Evolutionary conservation across 2,113 vertebrate genomes (phyloP).

Genomic region (Coturnix japonica): DNA sequence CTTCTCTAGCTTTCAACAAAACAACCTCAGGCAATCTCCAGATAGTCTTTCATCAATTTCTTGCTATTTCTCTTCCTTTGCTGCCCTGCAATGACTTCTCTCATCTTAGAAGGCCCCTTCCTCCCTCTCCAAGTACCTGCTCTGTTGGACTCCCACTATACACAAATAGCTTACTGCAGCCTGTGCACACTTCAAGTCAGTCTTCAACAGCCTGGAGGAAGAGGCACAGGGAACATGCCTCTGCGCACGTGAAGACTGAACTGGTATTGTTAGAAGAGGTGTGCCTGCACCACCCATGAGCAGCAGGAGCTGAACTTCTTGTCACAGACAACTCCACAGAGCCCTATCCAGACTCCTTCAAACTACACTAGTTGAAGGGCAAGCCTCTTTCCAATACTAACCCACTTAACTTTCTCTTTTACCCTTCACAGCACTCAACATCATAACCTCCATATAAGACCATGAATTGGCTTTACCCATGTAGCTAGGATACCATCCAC

Average conservation of each 20-base stretch:
- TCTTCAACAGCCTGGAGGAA: neutral
- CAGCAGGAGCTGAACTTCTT: neutral
- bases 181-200: neutral
- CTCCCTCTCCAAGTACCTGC: neutral
- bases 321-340: neutral
- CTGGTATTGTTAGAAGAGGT: neutral
- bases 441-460: neutral
- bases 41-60: neutral
- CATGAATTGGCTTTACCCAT: neutral
- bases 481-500: neutral
- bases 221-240: neutral
- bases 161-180: neutral
- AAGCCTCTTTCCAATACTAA: neutral
- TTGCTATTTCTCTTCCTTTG: neutral
- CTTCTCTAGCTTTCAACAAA: neutral
- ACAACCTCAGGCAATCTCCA: neutral
- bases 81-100: neutral
- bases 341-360: neutral
- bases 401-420: neutral
- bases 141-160: fast-evolving
- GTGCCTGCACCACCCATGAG: neutral
- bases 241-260: neutral
- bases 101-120: neutral
- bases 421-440: neutral
- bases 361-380: neutral